A percentile compares a stretch with the other conserved stretches of the same genome.
These are phyloP conservation scores for Dendrolimus houi DNA, from an alignment of 2,888 invertebrate genomes.

Conservation along the genomic window DNA sequence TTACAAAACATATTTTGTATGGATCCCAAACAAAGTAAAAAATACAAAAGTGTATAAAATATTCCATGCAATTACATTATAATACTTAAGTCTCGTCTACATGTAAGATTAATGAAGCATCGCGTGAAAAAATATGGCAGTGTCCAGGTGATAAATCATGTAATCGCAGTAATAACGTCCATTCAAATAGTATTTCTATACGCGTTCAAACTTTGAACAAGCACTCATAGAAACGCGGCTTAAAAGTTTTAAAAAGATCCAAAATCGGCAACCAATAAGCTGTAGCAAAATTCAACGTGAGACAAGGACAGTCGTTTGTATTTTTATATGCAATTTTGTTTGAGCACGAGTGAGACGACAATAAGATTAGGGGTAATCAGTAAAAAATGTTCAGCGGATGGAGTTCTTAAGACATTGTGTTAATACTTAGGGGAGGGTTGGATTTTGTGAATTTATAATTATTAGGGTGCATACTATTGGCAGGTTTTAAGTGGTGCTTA, in stretches of 20 bases:
- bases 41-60: too few species aligned
- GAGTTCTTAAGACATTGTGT: background rate
- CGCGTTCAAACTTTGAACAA: too few species aligned
- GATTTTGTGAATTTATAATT: constrained; percentile 64
- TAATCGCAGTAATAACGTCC: too few species aligned
- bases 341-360: background rate
- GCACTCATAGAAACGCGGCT: too few species aligned
- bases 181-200: too few species aligned
- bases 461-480: constrained; percentile 53
- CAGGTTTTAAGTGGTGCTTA: constrained; percentile 1
- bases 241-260: background rate
- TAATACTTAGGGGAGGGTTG: constrained; percentile 27
- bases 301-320: background rate
- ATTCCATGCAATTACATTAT: too few species aligned
- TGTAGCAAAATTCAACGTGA: background rate
- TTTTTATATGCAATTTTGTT: background rate
- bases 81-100: too few species aligned
- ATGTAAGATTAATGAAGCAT: too few species aligned
- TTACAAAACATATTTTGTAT: too few species aligned
- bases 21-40: too few species aligned
- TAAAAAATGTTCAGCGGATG: background rate
- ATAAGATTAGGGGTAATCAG: background rate
- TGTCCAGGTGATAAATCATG: too few species aligned
- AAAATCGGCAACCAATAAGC: background rate
- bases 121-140: too few species aligned